Percentiles rank a stretch among this genome's conserved stretches.
Evolutionary conservation across 2,797 vertebrate species (phyloP).

Genomic region (Sarcoramphus papa): DNA sequence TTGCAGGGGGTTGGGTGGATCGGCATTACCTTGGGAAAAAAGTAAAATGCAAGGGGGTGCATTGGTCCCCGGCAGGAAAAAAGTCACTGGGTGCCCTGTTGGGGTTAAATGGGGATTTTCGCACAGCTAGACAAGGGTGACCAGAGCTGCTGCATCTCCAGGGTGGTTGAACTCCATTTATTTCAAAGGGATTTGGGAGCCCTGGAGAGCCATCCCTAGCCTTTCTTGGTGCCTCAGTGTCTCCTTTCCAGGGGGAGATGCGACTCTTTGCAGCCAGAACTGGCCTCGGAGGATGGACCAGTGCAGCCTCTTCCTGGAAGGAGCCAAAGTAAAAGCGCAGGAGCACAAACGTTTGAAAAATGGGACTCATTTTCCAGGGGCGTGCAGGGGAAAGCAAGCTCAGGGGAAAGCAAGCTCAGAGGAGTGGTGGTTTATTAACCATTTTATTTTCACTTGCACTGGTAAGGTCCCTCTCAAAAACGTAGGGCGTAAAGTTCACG

Average conservation of each 20-base stretch:
- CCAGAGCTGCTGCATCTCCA: background rate
- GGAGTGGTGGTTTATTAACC: background rate
- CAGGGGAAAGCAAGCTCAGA: background rate
- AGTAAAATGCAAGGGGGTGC: background rate
- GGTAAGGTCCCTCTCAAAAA: conserved; percentile 35
- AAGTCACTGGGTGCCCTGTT: background rate
- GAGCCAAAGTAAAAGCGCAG: background rate
- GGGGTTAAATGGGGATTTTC: background rate
- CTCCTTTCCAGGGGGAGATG: background rate
- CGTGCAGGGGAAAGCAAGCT: background rate
- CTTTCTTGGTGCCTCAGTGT: background rate
- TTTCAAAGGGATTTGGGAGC: background rate
- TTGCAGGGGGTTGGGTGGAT: background rate
- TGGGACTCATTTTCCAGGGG: background rate
- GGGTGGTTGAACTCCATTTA: background rate
- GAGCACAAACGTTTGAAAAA: background rate
- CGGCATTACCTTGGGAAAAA: background rate
- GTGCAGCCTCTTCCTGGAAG: background rate
- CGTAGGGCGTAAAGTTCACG: background rate
- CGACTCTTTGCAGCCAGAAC: background rate
- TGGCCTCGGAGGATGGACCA: background rate
- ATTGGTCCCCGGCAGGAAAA: background rate
- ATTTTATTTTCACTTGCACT: conserved; percentile 20
- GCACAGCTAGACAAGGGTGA: background rate
- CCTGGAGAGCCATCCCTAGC: background rate